These are phyloP conservation scores for Anguilla japonica DNA, from an alignment of 2,113 vertebrate species.

Conservation along the genomic window DNA sequence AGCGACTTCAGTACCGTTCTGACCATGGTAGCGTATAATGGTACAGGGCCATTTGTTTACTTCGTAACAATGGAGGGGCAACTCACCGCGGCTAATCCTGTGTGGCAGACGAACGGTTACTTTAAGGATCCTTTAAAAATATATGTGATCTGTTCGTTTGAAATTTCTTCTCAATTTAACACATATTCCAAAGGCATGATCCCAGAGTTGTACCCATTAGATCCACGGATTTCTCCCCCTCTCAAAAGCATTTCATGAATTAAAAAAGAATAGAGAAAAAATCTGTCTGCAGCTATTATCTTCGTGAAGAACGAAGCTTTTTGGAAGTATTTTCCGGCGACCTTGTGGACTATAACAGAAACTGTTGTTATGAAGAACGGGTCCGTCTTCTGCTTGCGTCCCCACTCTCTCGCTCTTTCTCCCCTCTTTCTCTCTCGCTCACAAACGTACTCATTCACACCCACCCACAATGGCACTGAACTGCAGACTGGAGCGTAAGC, in stretches of 20 bases:
- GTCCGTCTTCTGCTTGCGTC: conserved; percentile 57
- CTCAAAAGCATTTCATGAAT: conserved; percentile 54
- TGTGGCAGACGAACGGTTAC: conserved; percentile 44
- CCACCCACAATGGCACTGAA: conserved; percentile 9
- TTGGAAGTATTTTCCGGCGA: conserved; percentile 42
- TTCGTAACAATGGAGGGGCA: conserved; percentile 28
- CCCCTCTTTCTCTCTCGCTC: conserved; percentile 9
- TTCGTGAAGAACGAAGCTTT: conserved; percentile 37
- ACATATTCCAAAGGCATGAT: conserved; percentile 27
- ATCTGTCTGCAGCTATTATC: conserved; percentile 28
- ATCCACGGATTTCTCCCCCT: conserved; percentile 49
- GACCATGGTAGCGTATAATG: neutral
- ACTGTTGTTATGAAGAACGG: conserved; percentile 62
- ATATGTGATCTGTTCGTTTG: neutral
- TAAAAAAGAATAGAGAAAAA: neutral
- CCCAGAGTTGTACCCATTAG: conserved; percentile 50
- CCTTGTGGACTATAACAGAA: conserved; percentile 45
- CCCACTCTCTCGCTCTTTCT: conserved; percentile 36
- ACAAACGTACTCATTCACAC: conserved; percentile 3
- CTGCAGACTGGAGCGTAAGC: neutral
- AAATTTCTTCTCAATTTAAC: conserved; percentile 49
- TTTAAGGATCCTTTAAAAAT: conserved; percentile 14
- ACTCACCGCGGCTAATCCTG: conserved; percentile 17
- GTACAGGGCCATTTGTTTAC: conserved; percentile 31
- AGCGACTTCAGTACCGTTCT: conserved; percentile 10